Percentiles rank a stretch among this genome's conserved stretches.
phyloP scores from a whole-genome alignment of 2,113 vertebrate species.

The Otus sunia region DNA sequence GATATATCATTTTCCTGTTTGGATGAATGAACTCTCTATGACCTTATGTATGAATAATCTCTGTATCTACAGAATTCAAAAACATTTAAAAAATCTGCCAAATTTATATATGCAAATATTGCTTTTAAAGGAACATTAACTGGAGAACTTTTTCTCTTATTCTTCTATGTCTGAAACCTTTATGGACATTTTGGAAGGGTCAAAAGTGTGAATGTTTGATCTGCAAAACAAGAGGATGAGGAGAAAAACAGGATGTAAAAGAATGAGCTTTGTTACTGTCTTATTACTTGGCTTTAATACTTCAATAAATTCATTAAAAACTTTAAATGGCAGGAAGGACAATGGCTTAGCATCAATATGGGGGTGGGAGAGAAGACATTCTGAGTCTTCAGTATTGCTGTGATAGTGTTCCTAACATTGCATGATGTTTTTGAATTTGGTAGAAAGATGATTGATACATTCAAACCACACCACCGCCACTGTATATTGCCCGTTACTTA shows the following conservation, averaged over 20 bases:
- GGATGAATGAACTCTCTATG: background rate
- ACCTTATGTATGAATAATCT: background rate
- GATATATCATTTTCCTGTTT: background rate
- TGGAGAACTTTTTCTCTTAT: background rate
- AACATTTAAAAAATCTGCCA: background rate
- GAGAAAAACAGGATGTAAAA: background rate
- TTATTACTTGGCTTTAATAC: conserved; percentile 42
- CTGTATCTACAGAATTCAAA: background rate
- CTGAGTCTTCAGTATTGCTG: background rate
- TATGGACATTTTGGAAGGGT: background rate
- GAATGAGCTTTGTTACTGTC: background rate
- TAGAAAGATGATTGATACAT: background rate
- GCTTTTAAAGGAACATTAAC: background rate
- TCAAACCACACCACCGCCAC: background rate
- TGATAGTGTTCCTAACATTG: background rate
- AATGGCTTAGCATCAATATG: background rate
- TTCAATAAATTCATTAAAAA: background rate
- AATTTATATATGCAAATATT: background rate
- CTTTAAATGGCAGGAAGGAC: background rate
- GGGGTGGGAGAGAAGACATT: background rate
- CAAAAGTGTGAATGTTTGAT: background rate
- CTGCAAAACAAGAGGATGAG: background rate
- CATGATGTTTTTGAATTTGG: background rate
- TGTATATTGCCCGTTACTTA: background rate
- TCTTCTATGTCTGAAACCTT: background rate